These are phyloP conservation scores for Porphyrio hochstetteri DNA, from an alignment of 2,113 vertebrate species.

Conservation along the genomic window DNA sequence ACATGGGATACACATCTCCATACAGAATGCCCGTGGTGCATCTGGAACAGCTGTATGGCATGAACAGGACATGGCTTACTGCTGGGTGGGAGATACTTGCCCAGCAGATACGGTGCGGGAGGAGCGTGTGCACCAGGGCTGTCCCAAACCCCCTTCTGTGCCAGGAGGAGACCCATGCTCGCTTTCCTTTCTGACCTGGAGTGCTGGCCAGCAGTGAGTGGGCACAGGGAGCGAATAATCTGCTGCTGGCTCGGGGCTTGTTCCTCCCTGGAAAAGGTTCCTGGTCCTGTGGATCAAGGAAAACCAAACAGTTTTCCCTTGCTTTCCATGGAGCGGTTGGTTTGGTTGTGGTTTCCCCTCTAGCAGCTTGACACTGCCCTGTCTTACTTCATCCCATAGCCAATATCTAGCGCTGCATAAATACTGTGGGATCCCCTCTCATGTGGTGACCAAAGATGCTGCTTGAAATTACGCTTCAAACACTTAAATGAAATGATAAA, in stretches of 20 bases:
- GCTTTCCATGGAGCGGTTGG: background rate
- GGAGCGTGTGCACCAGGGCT: background rate
- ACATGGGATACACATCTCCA: background rate
- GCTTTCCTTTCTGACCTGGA: background rate
- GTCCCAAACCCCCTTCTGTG: background rate
- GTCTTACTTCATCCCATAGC: background rate
- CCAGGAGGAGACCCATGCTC: background rate
- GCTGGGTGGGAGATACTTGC: background rate
- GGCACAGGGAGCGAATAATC: background rate
- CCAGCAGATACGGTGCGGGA: background rate
- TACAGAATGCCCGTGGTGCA: background rate
- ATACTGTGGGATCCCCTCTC: background rate
- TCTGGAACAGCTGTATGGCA: background rate
- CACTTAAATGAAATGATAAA: background rate
- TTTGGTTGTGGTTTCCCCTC: background rate
- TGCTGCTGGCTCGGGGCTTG: background rate
- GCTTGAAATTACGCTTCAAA: background rate
- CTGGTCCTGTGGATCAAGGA: background rate
- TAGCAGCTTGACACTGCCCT: background rate
- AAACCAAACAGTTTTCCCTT: background rate
- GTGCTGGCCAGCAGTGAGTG: fast-evolving
- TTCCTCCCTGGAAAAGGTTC: background rate
- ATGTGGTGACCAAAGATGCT: background rate
- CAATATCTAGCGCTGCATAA: background rate
- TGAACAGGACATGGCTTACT: fast-evolving